Conservation (phyloP, 2,113 vertebrate genomes). For the Tenrec ecaudatus region DNA sequence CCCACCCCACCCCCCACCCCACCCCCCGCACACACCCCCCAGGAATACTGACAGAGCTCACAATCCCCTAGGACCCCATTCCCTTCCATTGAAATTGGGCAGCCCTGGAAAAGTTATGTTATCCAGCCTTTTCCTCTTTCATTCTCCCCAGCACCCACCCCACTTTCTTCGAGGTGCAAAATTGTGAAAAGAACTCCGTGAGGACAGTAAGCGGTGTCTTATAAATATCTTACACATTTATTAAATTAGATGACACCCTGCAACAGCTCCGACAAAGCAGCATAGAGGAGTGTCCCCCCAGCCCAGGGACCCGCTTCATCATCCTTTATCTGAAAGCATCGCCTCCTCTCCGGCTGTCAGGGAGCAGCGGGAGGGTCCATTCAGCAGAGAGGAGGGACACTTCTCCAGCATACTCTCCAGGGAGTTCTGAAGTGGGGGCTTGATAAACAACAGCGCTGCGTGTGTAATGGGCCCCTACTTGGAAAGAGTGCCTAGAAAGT, state of each 20-base stretch:
- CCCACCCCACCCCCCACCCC: no score
- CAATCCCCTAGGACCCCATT: fast-evolving
- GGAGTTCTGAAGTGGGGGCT: constrained; percentile 78
- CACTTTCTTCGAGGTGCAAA: background rate
- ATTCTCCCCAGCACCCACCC: background rate
- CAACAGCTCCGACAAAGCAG: constrained; percentile 73
- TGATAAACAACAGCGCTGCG: constrained; percentile 78
- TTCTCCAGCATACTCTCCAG: constrained; percentile 55
- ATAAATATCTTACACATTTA: constrained; percentile 82
- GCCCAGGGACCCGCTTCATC: constrained; percentile 70
- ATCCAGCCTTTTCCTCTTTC: background rate
- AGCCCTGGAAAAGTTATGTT: fast-evolving
- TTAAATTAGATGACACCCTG: constrained; percentile 59
- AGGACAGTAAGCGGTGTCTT: constrained; percentile 74
- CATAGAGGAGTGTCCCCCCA: constrained; percentile 42
- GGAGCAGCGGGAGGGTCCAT: constrained; percentile 75
- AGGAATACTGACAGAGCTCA: no score
- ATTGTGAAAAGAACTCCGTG: background rate
- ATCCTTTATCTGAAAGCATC: constrained; percentile 80
- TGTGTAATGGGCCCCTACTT: constrained; percentile 63
- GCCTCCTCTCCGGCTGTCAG: constrained; percentile 72
- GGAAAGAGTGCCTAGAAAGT: constrained; percentile 76
- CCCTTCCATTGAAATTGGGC: fast-evolving
- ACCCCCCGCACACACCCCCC: no score
- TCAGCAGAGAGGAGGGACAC: constrained; percentile 70